Evolutionary conservation across 2,113 vertebrate genomes (phyloP).

Genomic region (Chamaetylas fuelleborni): DNA sequence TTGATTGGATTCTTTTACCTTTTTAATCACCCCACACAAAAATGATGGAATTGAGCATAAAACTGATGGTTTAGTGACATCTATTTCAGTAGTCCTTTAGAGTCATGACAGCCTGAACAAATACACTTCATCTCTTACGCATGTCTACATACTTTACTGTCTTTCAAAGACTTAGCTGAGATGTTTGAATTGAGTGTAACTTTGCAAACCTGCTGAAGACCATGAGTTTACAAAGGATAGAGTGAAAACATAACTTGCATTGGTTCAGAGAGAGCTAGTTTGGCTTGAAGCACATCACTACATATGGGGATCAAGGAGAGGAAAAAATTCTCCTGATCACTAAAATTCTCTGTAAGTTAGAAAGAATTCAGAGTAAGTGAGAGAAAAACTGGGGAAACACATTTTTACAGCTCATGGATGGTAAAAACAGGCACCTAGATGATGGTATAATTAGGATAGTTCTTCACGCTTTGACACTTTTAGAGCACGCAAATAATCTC

Average conservation of each 20-base stretch:
- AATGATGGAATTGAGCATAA: neutral
- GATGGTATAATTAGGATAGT: neutral
- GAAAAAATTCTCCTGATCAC: neutral
- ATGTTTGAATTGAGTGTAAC: neutral
- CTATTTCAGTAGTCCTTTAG: neutral
- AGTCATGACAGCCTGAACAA: neutral
- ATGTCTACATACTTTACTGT: neutral
- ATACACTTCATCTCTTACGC: neutral
- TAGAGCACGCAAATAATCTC: neutral
- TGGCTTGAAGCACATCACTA: neutral
- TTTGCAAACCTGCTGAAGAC: neutral
- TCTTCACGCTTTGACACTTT: neutral
- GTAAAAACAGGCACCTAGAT: neutral
- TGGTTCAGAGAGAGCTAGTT: neutral
- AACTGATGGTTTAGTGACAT: neutral
- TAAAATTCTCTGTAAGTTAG: neutral
- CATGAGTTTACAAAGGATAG: neutral
- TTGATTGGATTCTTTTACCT: neutral
- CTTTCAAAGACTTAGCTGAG: neutral
- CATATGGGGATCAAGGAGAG: neutral
- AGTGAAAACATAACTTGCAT: neutral
- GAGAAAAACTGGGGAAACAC: neutral
- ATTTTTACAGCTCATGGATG: neutral
- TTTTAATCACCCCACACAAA: neutral
- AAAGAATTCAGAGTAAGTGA: neutral